Base-by-base conservation (phyloP, 1,140 invertebrate genomes). In the Semibalanus balanoides region DNA sequence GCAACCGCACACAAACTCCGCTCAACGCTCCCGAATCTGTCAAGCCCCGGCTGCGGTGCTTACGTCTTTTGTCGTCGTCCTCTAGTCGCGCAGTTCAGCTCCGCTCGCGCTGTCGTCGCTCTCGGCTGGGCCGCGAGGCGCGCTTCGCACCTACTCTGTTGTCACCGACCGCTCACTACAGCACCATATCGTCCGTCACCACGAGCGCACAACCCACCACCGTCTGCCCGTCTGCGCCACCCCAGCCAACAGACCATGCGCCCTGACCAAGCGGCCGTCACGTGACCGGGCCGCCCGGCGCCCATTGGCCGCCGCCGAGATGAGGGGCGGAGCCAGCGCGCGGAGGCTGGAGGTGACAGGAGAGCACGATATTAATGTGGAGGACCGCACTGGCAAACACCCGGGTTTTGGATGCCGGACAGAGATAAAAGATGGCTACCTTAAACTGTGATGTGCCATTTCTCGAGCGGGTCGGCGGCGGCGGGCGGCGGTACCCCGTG, bases 371-470 rank as follows among this genome's bases (percentile, higher is more conserved):
- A 64, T 64, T 64, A 64, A 64, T 64, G 51, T 64, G 51, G 51
- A 64, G 51, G 51, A 64, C 51, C 7, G 14, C 7, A 1, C 51
- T 25, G 51, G 51, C 51, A 64, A 64, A 64, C 51, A 64, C 51
- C 51, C 51, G 22, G 22, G 51, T 64, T 64, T 64, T 64, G 51
- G 51, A 64, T 64, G 51, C 51, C 51, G 51, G 51, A 64, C 51
- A 64, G 51, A 64, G 51, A 64, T 64, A 64, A 25, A 64, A 64
- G 51, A 64, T 64, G 51, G 51, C 51, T 64, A 64, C 51, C 51
- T 64, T 64, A 64, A 64, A 64, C 51, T 64, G 51, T 64, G 51
- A 64, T 64, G 51, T 64, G 51, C 51, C 51, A 64, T 64, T 64
- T 64, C 51, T 64, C 51, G 51, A 1, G 22, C 51, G 51, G 51